These are phyloP conservation scores for Philonicus albiceps DNA, from an alignment of 2,888 invertebrate genomes.

Conservation along the genomic window DNA sequence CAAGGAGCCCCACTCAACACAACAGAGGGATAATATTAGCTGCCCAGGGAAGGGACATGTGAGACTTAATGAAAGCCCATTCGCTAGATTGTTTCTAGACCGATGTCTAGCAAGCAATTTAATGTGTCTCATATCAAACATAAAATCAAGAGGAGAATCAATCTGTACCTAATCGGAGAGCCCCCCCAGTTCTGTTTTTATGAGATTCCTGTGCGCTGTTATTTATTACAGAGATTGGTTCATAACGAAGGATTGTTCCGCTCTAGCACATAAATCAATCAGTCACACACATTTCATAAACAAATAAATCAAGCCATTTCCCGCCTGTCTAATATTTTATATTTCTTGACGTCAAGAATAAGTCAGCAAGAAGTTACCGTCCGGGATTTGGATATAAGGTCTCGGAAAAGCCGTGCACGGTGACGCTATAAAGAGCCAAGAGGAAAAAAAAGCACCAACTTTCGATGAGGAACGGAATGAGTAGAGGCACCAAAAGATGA, in stretches of 20 bases:
- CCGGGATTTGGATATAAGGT: neutral
- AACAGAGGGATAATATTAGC: neutral
- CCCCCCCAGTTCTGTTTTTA: neutral
- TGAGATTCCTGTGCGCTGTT: neutral
- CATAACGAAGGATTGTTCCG: conserved; percentile 24
- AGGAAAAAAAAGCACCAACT: neutral
- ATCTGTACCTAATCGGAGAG: conserved; percentile 30
- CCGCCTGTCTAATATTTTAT: conserved; percentile 34
- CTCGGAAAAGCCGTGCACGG: neutral
- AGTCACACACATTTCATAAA: conserved; percentile 34
- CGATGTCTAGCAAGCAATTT: conserved; percentile 5
- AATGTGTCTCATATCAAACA: conserved; percentile 12
- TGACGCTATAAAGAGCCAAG: neutral
- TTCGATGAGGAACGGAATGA: neutral
- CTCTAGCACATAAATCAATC: conserved; percentile 24
- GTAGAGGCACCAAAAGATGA: neutral
- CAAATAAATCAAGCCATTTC: conserved; percentile 31
- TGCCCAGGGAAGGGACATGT: neutral
- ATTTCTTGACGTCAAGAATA: conserved; percentile 20
- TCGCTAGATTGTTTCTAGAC: neutral
- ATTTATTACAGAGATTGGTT: conserved; percentile 22
- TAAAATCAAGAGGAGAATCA: neutral
- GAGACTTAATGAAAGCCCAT: conserved; percentile 8
- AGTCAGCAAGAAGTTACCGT: conserved; percentile 25
- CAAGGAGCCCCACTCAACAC: neutral